Percentiles rank a stretch among this genome's conserved stretches.
Conservation (phyloP, 2,888 invertebrate genomes). For the Cacoxenus indagator region DNA sequence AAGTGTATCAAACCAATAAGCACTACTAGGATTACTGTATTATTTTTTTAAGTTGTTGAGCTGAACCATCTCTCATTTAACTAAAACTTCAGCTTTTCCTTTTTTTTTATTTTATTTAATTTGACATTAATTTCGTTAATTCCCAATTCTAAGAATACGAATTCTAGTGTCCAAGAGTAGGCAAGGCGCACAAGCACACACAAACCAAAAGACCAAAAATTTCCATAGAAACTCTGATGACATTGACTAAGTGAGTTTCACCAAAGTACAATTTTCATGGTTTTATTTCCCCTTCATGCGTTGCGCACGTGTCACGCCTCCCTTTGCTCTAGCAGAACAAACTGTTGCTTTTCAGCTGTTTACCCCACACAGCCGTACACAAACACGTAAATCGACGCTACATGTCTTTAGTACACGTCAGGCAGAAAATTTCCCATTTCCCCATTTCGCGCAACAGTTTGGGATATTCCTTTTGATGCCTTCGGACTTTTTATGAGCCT, state of each 20-base stretch:
- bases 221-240: no score
- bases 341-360: slow-evolving; percentile 63
- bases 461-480: slow-evolving; percentile 53
- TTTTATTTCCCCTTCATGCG: slow-evolving; percentile 11
- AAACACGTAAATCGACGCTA: slow-evolving; percentile 42
- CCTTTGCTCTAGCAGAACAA: slow-evolving; percentile 37
- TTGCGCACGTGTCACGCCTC: neutral
- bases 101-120: no score
- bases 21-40: no score
- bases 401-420: slow-evolving; percentile 42
- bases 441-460: slow-evolving; percentile 56
- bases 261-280: slow-evolving; percentile 34
- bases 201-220: no score
- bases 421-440: slow-evolving; percentile 18
- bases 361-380: neutral
- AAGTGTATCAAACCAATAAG: no score
- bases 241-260: slow-evolving; percentile 63
- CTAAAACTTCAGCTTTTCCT: no score
- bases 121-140: no score
- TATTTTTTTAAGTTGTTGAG: no score
- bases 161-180: no score
- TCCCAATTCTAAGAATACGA: no score
- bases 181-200: no score
- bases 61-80: no score
- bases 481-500: slow-evolving; percentile 46